Base-by-base conservation (phyloP, 2,113 vertebrate species). In the Mola mola region DNA sequence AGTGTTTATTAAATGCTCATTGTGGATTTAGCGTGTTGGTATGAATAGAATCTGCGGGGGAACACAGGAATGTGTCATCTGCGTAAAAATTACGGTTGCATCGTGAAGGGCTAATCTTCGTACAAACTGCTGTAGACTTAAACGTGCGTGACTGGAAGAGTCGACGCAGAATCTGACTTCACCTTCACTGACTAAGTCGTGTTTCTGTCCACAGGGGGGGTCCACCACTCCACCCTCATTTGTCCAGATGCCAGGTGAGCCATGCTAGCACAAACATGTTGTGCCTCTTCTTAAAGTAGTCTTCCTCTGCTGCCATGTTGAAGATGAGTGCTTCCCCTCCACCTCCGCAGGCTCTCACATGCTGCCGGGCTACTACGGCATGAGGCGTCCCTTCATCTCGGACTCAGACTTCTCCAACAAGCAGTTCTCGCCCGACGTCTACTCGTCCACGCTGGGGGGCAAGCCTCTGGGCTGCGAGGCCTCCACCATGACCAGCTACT, bases 351-450 rank as follows among this genome's bases (percentile, higher is more conserved):
- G 95, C 7, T 94, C 95, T 0, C 93, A 95, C 4, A 72, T 89
- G 50, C 24, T 72, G 1, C 81, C 94, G 0, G 78, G 92, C 28
- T 97, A 94, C 89, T 96, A 95, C 0, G 72, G 95, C 0, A 71
- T 94, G 75, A 90, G 94, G 68, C 94, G 95, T 28, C 55, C 95
- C 9, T 93, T 95, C 72, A 68, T 94, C 2, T 86, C 95, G 0
- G 96, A 99, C 41, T 59, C 93, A 0, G 97, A 99, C 69, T 93
- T 95, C 74, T 79, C 63, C 59, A 46, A 82, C 10, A 98, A 96
- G 76, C 93, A 92, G 64, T 91, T 94, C 66, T 79, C 87, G 1
- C 61, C 84, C 0, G 95, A 99, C 3, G 60, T 82, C 36, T 95
- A 92, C 71, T 37, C 90, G 0, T 81, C 94, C 16, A 13, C 89